Base-by-base conservation (phyloP, 2,113 vertebrate species). In the Pristiophorus japonicus region DNA sequence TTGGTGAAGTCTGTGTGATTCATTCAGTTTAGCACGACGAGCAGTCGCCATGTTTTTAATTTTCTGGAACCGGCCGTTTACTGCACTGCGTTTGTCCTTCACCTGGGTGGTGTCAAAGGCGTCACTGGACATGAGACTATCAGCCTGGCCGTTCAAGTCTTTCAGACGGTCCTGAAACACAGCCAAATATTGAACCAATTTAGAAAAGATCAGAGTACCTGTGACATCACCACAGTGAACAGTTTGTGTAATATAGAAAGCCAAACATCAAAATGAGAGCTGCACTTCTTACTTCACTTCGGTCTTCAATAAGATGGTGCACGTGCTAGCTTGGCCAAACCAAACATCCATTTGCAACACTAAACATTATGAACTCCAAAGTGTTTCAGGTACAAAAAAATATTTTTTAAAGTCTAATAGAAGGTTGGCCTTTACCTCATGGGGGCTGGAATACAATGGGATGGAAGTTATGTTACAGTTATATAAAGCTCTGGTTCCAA, bases 1-100 rank as follows among this genome's bases (percentile, higher is more conserved):
- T 98, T 99, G 99, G 96, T 99, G 99, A 97, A 99, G 97, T 47
- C 99, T 99, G 96, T 99, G 99, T 5, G 99, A 99, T 96, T 99
- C 99, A 0, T 99, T 99, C 63, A 99, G 98, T 95, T 98, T 98
- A 0, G 98, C 98, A 0, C 99, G 98, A 27, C 99, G 98, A 0
- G 98, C 97, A 0, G 97, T 97, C 0, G 99, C 99, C 99, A 99
- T 99, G 96, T 97, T 98, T 97, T 99, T 98, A 96, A 99, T 99
- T 96, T 99, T 98, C 95, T 97, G 96, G 78, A 99, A 99, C 85
- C 99, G 99, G 0, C 97, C 97, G 0, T 99, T 99, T 96, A 99
- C 98, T 2, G 98, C 98, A 27, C 99, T 98, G 0, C 99, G 98
- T 87, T 99, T 99, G 47, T 99, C 99, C 97, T 99, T 99, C 16